Conservation (phyloP, 2,113 vertebrate genomes). For the Corvus moneduloides region DNA sequence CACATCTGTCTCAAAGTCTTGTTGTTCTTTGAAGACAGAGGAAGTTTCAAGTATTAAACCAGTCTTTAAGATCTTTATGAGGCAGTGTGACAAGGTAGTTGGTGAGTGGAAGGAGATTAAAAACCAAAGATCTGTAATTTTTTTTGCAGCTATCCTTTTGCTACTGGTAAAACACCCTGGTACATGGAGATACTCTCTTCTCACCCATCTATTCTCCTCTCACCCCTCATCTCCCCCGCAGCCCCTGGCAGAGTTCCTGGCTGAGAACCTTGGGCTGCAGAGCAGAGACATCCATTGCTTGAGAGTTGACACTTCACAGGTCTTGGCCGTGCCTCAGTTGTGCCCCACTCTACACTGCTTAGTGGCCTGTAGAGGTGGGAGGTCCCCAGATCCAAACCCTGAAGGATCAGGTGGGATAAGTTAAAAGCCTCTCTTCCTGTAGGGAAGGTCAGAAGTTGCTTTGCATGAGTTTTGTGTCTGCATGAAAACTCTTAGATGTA, state of each 20-base stretch:
- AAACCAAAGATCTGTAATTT: neutral
- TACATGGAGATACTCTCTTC: neutral
- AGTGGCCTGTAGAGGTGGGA: neutral
- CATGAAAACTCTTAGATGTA: neutral
- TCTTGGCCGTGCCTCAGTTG: neutral
- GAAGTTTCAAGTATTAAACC: constrained; percentile 53
- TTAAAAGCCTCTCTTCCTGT: neutral
- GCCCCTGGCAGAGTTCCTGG: neutral
- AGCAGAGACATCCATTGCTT: neutral
- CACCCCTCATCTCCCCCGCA: neutral
- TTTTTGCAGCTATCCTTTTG: neutral
- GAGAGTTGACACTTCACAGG: neutral
- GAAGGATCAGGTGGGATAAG: neutral
- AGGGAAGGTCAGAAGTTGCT: neutral
- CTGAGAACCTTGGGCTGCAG: neutral
- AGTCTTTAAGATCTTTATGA: neutral
- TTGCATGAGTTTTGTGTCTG: neutral
- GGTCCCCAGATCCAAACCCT: neutral
- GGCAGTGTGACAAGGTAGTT: neutral
- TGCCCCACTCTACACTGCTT: neutral
- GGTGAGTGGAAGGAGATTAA: neutral
- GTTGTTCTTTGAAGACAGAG: constrained; percentile 23
- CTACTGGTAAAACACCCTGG: neutral
- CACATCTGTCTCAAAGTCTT: constrained; percentile 29
- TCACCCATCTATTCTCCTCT: neutral